phyloP scores from a whole-genome alignment of 2,888 invertebrate genomes.

The Muscina levida region DNA sequence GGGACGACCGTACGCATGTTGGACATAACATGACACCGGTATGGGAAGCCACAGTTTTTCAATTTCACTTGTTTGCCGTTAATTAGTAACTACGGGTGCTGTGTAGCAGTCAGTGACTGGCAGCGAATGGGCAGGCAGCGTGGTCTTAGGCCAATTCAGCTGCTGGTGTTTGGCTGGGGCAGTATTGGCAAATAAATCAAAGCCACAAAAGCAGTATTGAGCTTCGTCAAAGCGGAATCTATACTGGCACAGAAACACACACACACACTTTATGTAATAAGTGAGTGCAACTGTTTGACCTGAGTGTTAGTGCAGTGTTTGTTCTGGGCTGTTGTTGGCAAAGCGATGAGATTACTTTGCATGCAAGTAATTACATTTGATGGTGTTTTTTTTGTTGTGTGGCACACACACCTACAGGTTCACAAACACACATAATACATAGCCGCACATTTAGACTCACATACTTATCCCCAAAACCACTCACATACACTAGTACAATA shows the following conservation, averaged over 20 bases:
- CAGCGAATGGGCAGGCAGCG: no score
- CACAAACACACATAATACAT: not conserved
- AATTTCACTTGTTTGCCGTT: slow-evolving; percentile 48
- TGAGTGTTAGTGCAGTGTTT: no score
- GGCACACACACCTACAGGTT: not conserved
- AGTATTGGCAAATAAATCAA: slow-evolving; percentile 14
- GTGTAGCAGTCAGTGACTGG: not conserved
- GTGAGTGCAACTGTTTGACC: no score
- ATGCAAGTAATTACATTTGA: slow-evolving; percentile 6
- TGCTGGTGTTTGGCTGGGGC: not conserved
- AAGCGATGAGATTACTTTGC: not conserved
- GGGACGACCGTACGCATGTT: no score
- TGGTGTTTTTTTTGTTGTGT: not conserved
- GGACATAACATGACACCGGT: no score
- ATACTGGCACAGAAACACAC: not conserved
- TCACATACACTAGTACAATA: not conserved
- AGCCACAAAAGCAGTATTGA: slow-evolving; percentile 7
- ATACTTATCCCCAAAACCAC: not conserved
- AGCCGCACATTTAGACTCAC: slow-evolving; percentile 1
- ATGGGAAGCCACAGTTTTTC: slow-evolving; percentile 13
- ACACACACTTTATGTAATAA: not conserved
- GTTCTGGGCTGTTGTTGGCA: no score
- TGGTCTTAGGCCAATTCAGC: no score
- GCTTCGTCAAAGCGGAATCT: not conserved
- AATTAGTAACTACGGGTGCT: slow-evolving; percentile 22